A percentile compares a stretch with the other conserved stretches of the same genome.
Evolutionary conservation across 2,113 vertebrate species (phyloP).

Genomic region (Oreochromis tanganicae): DNA sequence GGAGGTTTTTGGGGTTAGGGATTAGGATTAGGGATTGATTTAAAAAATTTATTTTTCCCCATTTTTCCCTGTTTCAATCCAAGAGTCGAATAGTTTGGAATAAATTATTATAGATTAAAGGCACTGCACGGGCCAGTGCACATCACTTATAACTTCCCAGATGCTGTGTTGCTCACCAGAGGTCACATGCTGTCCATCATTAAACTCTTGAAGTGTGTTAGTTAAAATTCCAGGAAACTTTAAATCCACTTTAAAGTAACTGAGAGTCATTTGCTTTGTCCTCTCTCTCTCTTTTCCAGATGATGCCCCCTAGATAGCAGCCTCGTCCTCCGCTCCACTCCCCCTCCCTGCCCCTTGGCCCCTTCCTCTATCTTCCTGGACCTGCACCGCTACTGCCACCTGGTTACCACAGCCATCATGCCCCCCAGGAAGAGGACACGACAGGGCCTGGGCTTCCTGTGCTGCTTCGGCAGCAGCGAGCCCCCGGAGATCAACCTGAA

Average conservation of each 20-base stretch:
- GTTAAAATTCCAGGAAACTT: neutral
- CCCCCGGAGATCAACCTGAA: constrained; percentile 94
- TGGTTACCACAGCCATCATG: constrained; percentile 75
- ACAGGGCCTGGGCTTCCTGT: constrained; percentile 90
- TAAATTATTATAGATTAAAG: neutral
- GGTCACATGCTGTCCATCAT: neutral
- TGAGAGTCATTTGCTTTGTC: neutral
- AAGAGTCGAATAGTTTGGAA: neutral
- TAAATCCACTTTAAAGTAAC: neutral
- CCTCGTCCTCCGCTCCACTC: constrained; percentile 30
- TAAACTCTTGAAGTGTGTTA: neutral
- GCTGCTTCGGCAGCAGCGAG: constrained; percentile 88
- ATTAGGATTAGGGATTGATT: neutral
- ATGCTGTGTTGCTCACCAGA: neutral
- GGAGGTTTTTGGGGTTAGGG: neutral
- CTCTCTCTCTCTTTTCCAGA: constrained; percentile 65
- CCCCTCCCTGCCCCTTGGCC: constrained; percentile 46
- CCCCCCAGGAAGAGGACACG: constrained; percentile 91
- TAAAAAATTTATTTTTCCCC: fast-evolving
- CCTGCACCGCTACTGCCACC: constrained; percentile 30
- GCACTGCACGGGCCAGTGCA: neutral
- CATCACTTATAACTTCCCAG: neutral
- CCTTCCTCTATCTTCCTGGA: constrained; percentile 35
- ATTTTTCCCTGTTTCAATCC: neutral
- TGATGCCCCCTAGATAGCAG: constrained; percentile 87